Evolutionary conservation across 2,888 invertebrate species (phyloP).

Genomic region (Conomelus anceps): DNA sequence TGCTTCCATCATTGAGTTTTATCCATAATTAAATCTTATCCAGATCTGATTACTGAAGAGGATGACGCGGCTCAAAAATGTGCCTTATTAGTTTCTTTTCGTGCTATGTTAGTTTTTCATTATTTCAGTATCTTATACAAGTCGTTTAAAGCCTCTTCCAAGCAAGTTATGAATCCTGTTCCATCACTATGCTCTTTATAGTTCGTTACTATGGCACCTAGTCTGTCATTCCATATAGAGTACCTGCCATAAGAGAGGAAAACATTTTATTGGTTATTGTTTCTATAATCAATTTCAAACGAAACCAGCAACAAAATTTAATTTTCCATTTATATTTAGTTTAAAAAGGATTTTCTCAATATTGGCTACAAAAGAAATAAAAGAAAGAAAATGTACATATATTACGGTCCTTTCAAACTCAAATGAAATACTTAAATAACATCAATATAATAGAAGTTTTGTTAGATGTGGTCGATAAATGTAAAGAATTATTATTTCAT

Average conservation of each 20-base stretch:
- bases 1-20: not conserved
- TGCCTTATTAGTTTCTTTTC: not conserved
- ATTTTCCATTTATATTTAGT: no score
- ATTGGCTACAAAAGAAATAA: not conserved
- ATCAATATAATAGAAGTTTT: no score
- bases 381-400: not conserved
- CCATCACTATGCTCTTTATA: conserved; percentile 67
- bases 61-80: not conserved
- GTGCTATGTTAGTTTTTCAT: not conserved
- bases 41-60: not conserved
- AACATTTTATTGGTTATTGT: no score
- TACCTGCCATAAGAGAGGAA: conserved; percentile 57
- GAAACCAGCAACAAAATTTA: not conserved
- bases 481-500: no score
- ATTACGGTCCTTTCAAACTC: no score
- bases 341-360: no score
- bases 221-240: conserved; percentile 70
- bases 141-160: conserved; percentile 64
- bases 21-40: not conserved
- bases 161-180: conserved; percentile 60
- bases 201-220: conserved; percentile 77
- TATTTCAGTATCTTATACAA: conserved; percentile 46
- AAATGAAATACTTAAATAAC: no score
- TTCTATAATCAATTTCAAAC: not conserved
- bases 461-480: no score